Base-by-base conservation (phyloP, 1,140 invertebrate genomes). In the Scaptodrosophila lebanonensis region DNA sequence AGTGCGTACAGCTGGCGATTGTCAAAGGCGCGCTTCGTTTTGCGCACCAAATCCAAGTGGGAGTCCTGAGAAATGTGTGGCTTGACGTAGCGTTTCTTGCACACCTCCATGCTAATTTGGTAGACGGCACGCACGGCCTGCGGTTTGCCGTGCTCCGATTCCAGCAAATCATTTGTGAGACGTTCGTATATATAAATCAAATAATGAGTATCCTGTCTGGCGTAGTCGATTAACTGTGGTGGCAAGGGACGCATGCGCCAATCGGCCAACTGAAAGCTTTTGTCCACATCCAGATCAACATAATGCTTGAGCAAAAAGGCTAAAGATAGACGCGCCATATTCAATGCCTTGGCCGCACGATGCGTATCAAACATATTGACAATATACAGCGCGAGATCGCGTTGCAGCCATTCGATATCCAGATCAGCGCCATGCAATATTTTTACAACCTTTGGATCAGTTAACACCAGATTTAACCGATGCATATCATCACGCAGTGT, bases 331-430 rank as follows among this genome's bases (percentile, higher is more conserved):
- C 91, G 90, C 0, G 91, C 88, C 58, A 95, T 90, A n/a, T 91
- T 89, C 0, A 99, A 88, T 0, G 91, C 88, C 61, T 93, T 91
- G 0, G 96, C 92, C 0, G 97, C 97, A 75, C 95, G 92, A 85
- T 96, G 91, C 0, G 98, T 99, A 85, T 99, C 98, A 87, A 99
- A 99, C 92, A 99, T 93, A 73, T 98, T 98, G 0, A 99, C 97
- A 11, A 99, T 86, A 83, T 99, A 99, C 0, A 99, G 66, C 0
- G 95, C 95, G 48, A 99, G 92, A 89, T 99, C 98, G 36, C 95
- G 90, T 86, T 99, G 98, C 13, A 99, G 88, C 98, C 98, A 99
- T 13, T 92, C 87, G 22, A 99, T 91, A 86, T 99, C 98, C 35
- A 82, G 89, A 50, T 97, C 92, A 0, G 95, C 94, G 29, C 98